Conservation (phyloP, 2,797 vertebrate species). For the Moxostoma hubbsi region DNA sequence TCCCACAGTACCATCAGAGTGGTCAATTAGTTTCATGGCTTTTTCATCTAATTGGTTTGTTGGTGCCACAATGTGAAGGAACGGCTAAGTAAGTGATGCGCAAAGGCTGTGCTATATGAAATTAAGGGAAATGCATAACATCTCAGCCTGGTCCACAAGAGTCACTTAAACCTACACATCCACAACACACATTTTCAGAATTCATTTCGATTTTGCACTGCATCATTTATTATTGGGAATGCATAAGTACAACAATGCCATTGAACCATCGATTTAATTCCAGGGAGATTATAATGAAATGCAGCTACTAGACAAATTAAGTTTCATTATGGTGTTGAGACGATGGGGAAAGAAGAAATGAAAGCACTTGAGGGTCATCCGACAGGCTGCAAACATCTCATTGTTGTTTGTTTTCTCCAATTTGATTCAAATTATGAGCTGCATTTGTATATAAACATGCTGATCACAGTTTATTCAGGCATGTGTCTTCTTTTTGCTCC, state of each 20-base stretch:
- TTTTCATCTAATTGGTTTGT: slow-evolving; percentile 37
- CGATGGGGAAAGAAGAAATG: slow-evolving; percentile 19
- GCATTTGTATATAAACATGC: slow-evolving; percentile 54
- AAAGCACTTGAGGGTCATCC: slow-evolving; percentile 22
- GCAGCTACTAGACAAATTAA: slow-evolving; percentile 8
- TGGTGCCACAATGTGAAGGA: slow-evolving; percentile 22
- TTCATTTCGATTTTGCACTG: slow-evolving; percentile 20
- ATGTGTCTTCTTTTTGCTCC: slow-evolving; percentile 60
- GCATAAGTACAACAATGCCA: slow-evolving; percentile 7
- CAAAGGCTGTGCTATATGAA: slow-evolving; percentile 1
- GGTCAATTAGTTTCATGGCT: slow-evolving; percentile 49
- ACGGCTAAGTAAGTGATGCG: slow-evolving; percentile 7
- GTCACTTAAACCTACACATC: slow-evolving; percentile 45
- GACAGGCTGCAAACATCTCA: slow-evolving; percentile 14
- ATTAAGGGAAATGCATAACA: slow-evolving; percentile 12
- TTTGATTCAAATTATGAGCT: slow-evolving; percentile 38
- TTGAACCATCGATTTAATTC: slow-evolving; percentile 14
- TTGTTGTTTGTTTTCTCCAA: slow-evolving; percentile 43
- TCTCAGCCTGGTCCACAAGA: slow-evolving; percentile 41
- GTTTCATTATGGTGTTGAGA: slow-evolving; percentile 24
- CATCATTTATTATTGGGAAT: slow-evolving; percentile 6
- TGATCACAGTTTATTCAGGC: slow-evolving; percentile 61
- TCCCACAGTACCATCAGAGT: slow-evolving; percentile 23
- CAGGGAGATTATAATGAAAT: slow-evolving; percentile 31
- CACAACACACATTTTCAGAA: slow-evolving; percentile 17